Base-by-base conservation (phyloP, 2,888 invertebrate species). In the Eupeodes luniger region DNA sequence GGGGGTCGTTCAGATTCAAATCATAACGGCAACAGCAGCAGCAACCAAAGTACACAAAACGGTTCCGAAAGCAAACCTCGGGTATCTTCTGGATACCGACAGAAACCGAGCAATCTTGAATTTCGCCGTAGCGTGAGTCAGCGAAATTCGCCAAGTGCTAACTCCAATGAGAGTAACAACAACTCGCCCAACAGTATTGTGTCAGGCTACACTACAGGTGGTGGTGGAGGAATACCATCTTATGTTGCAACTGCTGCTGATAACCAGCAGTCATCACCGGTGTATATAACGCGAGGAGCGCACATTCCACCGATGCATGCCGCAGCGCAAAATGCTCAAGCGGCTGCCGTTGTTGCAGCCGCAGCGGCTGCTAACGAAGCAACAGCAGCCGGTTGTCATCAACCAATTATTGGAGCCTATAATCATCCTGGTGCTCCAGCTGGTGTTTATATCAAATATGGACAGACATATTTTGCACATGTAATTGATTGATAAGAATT, bases 331-430 rank as follows among this genome's bases (percentile, higher is more conserved):
- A 83, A 76, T 34, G 86, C 85, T 66, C 89, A 87, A 55, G 78
- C 92, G 92, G 91, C 94, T 92, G 85, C 94, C 89, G 0, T 92
- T 40, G 70, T 94, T 92, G 81, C 94, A 91, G 89, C 91, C n/a
- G 91, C 91, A 14, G 91, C 90, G 16, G 91, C 90, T 12, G 91
- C 91, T 78, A 12, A 93, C 91, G 91, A 91, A 77, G 90, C 91
- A 47, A 90, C 90, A 70, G 85, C 90, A 70, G 85, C 92, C 90
- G 75, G 94, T 93, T 16, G 93, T 90, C 90, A 94, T 93, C 90
- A 94, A 93, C 34, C 94, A 93, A 90, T 94, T 93, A 90, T 95
- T 93, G 91, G 95, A 93, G 91, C 94, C 93, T 86, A 95, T 93
- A 91, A 95, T 94, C 89, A 94, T 94, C 93, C 93, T 92, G 84